Conservation (phyloP, 2,888 invertebrate genomes). For the Sepiola atlantica region DNA sequence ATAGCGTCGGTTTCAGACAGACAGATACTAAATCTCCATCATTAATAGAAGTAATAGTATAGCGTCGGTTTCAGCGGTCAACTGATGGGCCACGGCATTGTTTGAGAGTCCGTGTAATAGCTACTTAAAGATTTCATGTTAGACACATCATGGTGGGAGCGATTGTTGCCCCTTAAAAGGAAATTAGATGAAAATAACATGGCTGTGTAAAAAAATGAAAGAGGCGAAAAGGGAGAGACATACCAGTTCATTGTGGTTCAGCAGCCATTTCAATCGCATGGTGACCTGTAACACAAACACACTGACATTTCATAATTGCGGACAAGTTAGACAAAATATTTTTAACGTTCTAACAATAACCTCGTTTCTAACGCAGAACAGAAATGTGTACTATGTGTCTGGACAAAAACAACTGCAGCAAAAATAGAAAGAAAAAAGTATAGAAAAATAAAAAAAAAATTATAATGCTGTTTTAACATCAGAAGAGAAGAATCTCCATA, state of each 20-base stretch:
- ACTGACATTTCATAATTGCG: not conserved
- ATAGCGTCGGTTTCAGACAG: no score
- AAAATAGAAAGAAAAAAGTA: not conserved
- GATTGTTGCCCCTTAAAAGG: not conserved
- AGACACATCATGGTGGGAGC: not conserved
- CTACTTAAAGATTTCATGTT: not conserved
- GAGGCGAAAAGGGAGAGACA: slow-evolving; percentile 69
- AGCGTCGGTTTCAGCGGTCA: no score
- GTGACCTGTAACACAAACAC: slow-evolving; percentile 79
- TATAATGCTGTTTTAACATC: not conserved
- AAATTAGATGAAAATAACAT: not conserved
- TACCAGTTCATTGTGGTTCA: slow-evolving; percentile 83
- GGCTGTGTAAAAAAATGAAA: not conserved
- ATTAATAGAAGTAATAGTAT: no score
- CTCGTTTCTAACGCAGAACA: not conserved
- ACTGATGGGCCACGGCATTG: no score
- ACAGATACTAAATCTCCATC: no score
- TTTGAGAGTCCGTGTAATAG: not conserved
- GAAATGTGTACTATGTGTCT: not conserved
- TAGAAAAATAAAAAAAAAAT: not conserved
- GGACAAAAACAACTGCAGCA: not conserved
- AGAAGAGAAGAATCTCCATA: not conserved
- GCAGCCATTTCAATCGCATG: slow-evolving; percentile 85
- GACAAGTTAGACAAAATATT: slow-evolving; percentile 45
- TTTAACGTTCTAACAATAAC: slow-evolving; percentile 48